These are phyloP conservation scores for Microctonus hyperodae DNA, from an alignment of 2,888 invertebrate genomes.

Conservation along the genomic window DNA sequence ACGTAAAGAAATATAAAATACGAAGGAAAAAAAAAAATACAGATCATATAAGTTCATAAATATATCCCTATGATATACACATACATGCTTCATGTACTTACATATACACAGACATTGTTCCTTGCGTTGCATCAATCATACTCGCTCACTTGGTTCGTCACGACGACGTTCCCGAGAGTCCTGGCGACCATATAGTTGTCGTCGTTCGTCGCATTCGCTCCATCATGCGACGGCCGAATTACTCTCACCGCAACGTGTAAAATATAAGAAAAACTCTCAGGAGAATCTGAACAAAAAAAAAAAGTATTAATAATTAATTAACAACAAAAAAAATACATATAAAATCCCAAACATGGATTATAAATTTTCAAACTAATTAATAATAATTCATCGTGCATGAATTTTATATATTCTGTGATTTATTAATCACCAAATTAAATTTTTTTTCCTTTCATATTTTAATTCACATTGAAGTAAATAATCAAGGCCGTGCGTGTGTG, in stretches of 20 bases:
- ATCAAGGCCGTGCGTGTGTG: conserved; percentile 31
- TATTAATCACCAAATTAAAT: background rate
- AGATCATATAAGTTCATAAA: background rate
- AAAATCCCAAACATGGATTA: background rate
- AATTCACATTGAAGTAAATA: background rate
- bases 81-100: conserved; percentile 37
- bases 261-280: conserved; percentile 47
- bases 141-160: conserved; percentile 55
- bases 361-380: too few species aligned
- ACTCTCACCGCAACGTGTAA: conserved; percentile 43
- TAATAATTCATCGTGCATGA: too few species aligned
- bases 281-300: conserved; percentile 18
- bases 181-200: conserved; percentile 29
- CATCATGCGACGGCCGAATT: conserved; percentile 52
- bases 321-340: background rate
- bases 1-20: background rate
- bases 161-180: conserved; percentile 42
- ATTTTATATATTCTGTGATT: background rate
- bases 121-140: conserved; percentile 59
- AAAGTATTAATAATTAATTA: conserved; percentile 28
- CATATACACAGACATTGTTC: background rate
- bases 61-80: conserved; percentile 26
- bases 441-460: background rate
- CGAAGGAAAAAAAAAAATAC: background rate
- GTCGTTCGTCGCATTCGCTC: conserved; percentile 46